Base-by-base conservation (phyloP, 2,888 invertebrate genomes). In the Drosophila vallismaia region DNA sequence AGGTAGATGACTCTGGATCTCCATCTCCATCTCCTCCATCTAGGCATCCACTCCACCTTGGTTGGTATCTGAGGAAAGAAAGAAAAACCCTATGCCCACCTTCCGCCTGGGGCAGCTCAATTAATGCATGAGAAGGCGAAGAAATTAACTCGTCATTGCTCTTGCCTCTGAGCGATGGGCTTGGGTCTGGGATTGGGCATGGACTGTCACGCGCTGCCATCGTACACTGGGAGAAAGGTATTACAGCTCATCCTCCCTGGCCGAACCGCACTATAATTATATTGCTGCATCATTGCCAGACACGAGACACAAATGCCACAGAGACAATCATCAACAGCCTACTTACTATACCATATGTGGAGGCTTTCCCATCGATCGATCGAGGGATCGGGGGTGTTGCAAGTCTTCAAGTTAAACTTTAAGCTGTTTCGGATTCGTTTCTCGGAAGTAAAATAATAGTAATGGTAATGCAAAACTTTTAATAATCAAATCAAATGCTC, bases 71-170 rank as follows among this genome's bases (percentile, higher is more conserved):
- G 33, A 14, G 14, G 38, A 40, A 40, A 40, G 12, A 40, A 36
- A 10, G 8, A 5, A 51, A 29, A 33, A 50, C 54, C 54, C 63
- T 45, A 52, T 31, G 38, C 36, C 52, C 42, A 14, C 68, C 68
- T 66, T 63, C 42, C 72, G 48, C 46, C 76, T 51, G 31, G 14
- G 51, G 63, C 62, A 51, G 49, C 54, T 63, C 71, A 59, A 59
- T 88, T 86, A 88, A 86, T 82, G 86, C 73, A 75, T 86, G 86
- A 82, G 79, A 78, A 68, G 70, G 85, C 81, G 88, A 71, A 74
- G 79, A 82, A 88, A 86, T 88, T 73, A 86, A 88, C 86, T 80
- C 87, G 82, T 83, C 82, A 83, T 86, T 86, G 82, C 71, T 66
- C 71, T 66, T 71, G 74, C 66, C 76, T 75, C 57, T 70, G 85